Conservation (phyloP, 2,888 invertebrate species). For the Dryadula phaetusa region DNA sequence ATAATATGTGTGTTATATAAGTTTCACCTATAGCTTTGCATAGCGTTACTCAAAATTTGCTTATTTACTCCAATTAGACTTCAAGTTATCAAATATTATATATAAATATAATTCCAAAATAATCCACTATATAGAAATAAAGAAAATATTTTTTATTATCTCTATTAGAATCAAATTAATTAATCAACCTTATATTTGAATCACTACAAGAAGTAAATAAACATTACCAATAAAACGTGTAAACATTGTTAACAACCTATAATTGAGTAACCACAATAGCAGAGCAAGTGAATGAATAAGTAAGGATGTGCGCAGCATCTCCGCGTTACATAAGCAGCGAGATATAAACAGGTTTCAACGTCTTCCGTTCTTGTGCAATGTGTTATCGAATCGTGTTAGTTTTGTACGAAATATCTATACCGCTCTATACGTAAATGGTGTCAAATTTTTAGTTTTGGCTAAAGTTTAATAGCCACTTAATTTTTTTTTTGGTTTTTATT, state of each 20-base stretch:
- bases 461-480: background rate
- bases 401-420: constrained; percentile 32
- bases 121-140: no score
- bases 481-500: no score
- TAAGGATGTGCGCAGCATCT: constrained; percentile 33
- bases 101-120: no score
- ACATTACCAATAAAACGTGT: no score
- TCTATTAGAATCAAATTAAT: no score
- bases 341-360: constrained; percentile 50
- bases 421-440: background rate
- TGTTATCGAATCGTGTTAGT: constrained; percentile 45
- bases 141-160: no score
- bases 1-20: background rate
- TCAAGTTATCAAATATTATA: no score
- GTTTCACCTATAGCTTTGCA: background rate
- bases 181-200: background rate
- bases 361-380: constrained; percentile 52
- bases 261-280: constrained; percentile 12
- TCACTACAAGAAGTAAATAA: background rate
- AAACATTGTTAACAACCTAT: background rate
- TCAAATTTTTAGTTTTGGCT: background rate
- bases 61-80: no score
- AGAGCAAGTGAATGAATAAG: constrained; percentile 11
- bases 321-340: constrained; percentile 46
- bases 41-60: background rate